phyloP scores from a whole-genome alignment of 1,140 invertebrate species.

The Drosophila busckii region DNA sequence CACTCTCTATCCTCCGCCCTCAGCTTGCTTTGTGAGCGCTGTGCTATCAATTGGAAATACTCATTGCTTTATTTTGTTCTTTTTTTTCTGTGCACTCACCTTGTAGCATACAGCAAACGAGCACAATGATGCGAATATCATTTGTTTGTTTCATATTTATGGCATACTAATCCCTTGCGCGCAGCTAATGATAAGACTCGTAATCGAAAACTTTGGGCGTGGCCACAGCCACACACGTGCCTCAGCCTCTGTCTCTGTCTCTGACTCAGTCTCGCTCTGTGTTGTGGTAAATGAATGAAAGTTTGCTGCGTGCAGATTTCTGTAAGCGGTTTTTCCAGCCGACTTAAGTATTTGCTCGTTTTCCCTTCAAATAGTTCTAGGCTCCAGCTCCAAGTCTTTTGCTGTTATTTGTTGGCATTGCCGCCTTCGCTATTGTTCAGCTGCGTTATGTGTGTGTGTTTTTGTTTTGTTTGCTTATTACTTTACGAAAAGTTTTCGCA shows the following conservation, averaged over 20 bases:
- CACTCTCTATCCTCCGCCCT: neutral
- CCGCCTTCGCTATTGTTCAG: slow-evolving; percentile 29
- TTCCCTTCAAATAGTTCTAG: slow-evolving; percentile 29
- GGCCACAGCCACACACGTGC: slow-evolving; percentile 14
- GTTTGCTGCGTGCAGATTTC: slow-evolving; percentile 23
- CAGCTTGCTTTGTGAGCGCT: too few species aligned
- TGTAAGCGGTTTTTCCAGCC: slow-evolving; percentile 21
- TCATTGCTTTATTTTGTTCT: too few species aligned
- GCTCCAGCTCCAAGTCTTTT: slow-evolving; percentile 35
- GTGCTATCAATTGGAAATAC: slow-evolving; percentile 13
- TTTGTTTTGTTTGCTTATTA: slow-evolving; percentile 52
- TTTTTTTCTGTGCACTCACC: slow-evolving; percentile 65
- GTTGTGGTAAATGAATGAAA: slow-evolving; percentile 17
- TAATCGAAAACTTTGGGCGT: slow-evolving; percentile 7
- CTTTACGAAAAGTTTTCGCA: slow-evolving; percentile 65
- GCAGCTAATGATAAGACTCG: slow-evolving; percentile 34
- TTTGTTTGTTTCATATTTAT: slow-evolving; percentile 72
- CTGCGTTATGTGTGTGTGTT: slow-evolving; percentile 1
- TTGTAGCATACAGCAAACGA: slow-evolving; percentile 75
- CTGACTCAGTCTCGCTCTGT: too few species aligned
- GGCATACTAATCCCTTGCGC: slow-evolving; percentile 67
- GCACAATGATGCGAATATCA: slow-evolving; percentile 68
- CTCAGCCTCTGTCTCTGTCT: too few species aligned
- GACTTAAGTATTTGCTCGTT: slow-evolving; percentile 58
- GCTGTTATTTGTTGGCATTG: slow-evolving; percentile 38